A percentile compares a stretch with the other conserved stretches of the same genome.
Evolutionary conservation across 2,888 invertebrate species (phyloP).

Genomic region (Oscheius onirici): DNA sequence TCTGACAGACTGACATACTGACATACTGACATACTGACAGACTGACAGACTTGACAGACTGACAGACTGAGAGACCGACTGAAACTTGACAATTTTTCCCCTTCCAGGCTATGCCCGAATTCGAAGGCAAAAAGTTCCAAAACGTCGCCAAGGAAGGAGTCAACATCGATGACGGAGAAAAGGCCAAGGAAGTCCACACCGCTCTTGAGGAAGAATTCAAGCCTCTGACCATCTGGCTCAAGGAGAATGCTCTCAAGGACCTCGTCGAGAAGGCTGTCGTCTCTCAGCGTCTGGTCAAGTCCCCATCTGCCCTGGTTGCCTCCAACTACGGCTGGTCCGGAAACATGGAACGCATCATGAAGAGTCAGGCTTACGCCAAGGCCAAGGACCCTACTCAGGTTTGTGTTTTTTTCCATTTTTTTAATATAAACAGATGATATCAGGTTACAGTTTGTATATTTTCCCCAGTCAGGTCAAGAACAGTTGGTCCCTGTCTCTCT

Average conservation of each 20-base stretch:
- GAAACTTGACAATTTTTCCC: too few species aligned
- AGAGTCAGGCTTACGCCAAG: slow-evolving; percentile 91
- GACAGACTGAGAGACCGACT: too few species aligned
- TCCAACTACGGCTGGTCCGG: slow-evolving; percentile 98
- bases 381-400: slow-evolving; percentile 86
- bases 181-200: slow-evolving; percentile 79
- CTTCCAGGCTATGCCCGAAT: slow-evolving; percentile 89
- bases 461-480: too few species aligned
- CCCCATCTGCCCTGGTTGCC: slow-evolving; percentile 95
- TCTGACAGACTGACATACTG: too few species aligned
- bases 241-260: slow-evolving; percentile 78
- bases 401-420: slow-evolving; percentile 30
- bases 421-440: too few species aligned
- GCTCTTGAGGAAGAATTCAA: slow-evolving; percentile 83
- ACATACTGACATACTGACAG: too few species aligned
- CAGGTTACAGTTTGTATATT: too few species aligned
- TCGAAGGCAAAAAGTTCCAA: slow-evolving; percentile 98
- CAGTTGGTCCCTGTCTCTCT: too few species aligned
- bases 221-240: slow-evolving; percentile 89
- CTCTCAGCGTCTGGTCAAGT: slow-evolving; percentile 87
- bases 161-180: slow-evolving; percentile 68
- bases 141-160: slow-evolving; percentile 95
- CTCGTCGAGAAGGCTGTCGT: slow-evolving; percentile 81
- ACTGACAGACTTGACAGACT: too few species aligned
- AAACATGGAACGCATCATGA: slow-evolving; percentile 95